These are phyloP conservation scores for Aramus guarauna DNA, from an alignment of 2,113 vertebrate species.

Conservation along the genomic window DNA sequence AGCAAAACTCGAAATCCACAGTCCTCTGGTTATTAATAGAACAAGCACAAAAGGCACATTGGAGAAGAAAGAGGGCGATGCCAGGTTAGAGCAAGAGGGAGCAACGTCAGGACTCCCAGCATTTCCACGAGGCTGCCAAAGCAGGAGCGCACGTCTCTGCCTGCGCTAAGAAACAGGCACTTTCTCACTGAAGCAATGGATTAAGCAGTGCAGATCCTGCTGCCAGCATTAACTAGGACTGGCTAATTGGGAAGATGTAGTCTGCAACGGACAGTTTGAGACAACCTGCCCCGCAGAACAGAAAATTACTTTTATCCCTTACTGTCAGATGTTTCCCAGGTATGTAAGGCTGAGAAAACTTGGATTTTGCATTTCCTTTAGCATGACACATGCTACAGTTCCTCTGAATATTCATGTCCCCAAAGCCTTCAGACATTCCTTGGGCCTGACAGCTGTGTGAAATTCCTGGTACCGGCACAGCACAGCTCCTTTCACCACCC, in stretches of 20 bases:
- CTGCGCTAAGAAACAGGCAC: neutral
- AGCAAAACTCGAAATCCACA: neutral
- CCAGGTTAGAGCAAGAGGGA: neutral
- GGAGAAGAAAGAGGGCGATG: neutral
- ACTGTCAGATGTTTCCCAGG: neutral
- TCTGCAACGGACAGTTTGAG: neutral
- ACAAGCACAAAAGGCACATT: neutral
- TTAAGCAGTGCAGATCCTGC: neutral
- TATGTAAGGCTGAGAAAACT: neutral
- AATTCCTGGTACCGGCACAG: neutral
- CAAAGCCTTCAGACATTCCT: neutral
- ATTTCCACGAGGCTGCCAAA: neutral
- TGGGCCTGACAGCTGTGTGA: neutral
- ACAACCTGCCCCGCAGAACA: neutral
- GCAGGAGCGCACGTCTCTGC: rapidly evolving
- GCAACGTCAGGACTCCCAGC: neutral
- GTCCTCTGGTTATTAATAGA: neutral
- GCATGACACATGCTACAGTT: neutral
- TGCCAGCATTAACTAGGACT: neutral
- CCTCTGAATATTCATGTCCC: neutral
- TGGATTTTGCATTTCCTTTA: neutral
- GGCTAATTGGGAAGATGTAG: neutral
- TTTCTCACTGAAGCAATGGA: neutral
- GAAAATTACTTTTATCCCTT: neutral
- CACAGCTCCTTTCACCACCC: neutral